Conservation (phyloP, 2,113 vertebrate genomes). For the Macquaria australasica region DNA sequence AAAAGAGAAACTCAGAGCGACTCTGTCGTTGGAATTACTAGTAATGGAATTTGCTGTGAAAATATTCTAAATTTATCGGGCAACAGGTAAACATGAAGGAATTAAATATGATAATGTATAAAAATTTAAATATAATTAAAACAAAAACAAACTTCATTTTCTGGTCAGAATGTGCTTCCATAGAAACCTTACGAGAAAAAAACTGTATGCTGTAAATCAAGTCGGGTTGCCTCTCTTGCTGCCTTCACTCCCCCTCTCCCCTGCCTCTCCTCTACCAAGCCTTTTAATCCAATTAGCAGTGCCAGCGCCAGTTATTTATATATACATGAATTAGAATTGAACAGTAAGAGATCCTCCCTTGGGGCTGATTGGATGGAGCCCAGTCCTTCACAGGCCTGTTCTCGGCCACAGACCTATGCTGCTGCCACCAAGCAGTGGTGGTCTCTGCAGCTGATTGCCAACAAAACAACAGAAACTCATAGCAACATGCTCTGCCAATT, state of each 20-base stretch:
- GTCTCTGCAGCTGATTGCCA: constrained; percentile 8
- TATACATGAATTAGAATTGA: constrained; percentile 79
- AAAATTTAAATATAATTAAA: not conserved
- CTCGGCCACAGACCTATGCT: constrained; percentile 36
- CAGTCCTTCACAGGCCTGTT: constrained; percentile 60
- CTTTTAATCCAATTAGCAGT: constrained; percentile 80
- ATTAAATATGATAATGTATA: not conserved
- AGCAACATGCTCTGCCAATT: not conserved
- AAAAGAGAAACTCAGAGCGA: not conserved
- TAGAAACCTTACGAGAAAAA: not conserved
- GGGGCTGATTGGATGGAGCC: constrained; percentile 66
- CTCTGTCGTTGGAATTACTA: no score
- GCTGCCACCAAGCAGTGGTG: constrained; percentile 17
- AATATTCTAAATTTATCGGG: not conserved
- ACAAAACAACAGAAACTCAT: not conserved
- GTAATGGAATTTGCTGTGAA: not conserved
- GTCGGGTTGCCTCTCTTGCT: constrained; percentile 8
- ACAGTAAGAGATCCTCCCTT: constrained; percentile 64
- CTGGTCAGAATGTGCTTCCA: not conserved
- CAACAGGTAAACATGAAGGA: not conserved
- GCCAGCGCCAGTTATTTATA: constrained; percentile 76
- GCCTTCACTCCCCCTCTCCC: constrained; percentile 20
- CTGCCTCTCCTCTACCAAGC: constrained; percentile 37
- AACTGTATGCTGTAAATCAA: constrained; percentile 37
- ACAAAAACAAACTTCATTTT: not conserved